Conservation (phyloP, 1,140 invertebrate genomes). For the Meloidogyne chitwoodi region DNA sequence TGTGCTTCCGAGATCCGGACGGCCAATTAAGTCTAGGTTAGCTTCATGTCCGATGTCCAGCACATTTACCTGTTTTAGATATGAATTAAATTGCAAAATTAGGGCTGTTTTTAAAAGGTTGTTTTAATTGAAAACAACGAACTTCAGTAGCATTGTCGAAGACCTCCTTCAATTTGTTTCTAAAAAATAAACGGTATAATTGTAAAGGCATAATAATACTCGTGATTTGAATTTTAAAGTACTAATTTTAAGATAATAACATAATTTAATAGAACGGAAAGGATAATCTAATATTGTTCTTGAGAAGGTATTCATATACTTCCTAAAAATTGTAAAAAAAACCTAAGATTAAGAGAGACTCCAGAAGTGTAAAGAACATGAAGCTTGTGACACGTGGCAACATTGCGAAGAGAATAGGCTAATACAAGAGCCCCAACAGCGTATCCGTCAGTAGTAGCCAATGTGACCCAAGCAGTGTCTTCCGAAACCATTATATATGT, state of each 20-base stretch:
- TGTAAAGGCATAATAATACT: no score
- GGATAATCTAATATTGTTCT: no score
- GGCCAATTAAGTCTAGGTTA: slow-evolving; percentile 76
- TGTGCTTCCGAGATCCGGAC: slow-evolving; percentile 87
- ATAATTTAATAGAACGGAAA: no score
- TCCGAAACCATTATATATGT: background rate
- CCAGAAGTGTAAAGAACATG: slow-evolving; percentile 79
- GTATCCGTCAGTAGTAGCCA: slow-evolving; percentile 91
- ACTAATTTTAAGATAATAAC: no score
- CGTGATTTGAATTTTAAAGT: no score
- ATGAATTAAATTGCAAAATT: no score
- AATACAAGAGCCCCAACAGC: slow-evolving; percentile 83
- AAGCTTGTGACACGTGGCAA: slow-evolving; percentile 72
- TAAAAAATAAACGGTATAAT: no score
- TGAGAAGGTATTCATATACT: no score
- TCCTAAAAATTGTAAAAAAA: no score
- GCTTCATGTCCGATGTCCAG: slow-evolving; percentile 81
- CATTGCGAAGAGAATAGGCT: slow-evolving; percentile 76
- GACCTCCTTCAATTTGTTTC: slow-evolving; percentile 69
- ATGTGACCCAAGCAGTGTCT: slow-evolving; percentile 76
- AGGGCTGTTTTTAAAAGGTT: no score
- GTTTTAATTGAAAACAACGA: background rate
- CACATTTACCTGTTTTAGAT: slow-evolving; percentile 74
- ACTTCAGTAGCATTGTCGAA: slow-evolving; percentile 72
- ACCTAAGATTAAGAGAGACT: slow-evolving; percentile 67